Evolutionary conservation across 2,797 vertebrate species (phyloP).

Genomic region (Chromis chromis): DNA sequence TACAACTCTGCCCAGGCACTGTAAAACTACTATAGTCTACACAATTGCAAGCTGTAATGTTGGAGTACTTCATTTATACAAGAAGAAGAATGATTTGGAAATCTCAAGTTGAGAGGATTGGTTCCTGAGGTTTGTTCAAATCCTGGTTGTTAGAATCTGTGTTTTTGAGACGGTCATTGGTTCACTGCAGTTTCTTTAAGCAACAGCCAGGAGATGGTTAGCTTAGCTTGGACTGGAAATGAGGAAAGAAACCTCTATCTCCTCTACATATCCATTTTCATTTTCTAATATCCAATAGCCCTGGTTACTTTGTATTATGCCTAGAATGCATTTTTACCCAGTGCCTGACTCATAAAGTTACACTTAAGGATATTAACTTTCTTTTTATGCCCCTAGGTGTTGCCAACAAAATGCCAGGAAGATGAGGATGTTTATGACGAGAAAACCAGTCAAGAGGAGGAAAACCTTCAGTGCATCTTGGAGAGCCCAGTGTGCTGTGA

Average conservation of each 20-base stretch:
- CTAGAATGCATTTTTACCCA: neutral
- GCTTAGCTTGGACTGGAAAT: neutral
- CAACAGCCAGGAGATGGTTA: neutral
- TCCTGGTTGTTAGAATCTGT: too few species aligned
- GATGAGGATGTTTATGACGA: conserved; percentile 7
- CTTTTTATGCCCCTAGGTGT: conserved; percentile 38
- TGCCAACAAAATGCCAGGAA: conserved; percentile 25
- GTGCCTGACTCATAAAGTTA: neutral
- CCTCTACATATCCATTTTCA: neutral
- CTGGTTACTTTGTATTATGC: neutral
- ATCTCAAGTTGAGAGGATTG: too few species aligned
- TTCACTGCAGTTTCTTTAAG: neutral
- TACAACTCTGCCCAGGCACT: too few species aligned
- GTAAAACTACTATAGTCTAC: too few species aligned
- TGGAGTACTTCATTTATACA: too few species aligned
- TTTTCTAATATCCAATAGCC: conserved; percentile 1
- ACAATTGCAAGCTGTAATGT: too few species aligned
- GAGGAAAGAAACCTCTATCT: neutral
- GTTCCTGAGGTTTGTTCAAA: too few species aligned
- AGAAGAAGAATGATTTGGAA: too few species aligned
- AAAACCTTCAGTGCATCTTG: conserved; percentile 5
- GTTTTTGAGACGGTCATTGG: too few species aligned
- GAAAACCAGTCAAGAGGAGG: conserved; percentile 18
- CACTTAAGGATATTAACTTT: neutral
- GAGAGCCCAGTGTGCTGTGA: neutral